Conservation (phyloP, 2,888 invertebrate genomes). For the Tipula vernalis region DNA sequence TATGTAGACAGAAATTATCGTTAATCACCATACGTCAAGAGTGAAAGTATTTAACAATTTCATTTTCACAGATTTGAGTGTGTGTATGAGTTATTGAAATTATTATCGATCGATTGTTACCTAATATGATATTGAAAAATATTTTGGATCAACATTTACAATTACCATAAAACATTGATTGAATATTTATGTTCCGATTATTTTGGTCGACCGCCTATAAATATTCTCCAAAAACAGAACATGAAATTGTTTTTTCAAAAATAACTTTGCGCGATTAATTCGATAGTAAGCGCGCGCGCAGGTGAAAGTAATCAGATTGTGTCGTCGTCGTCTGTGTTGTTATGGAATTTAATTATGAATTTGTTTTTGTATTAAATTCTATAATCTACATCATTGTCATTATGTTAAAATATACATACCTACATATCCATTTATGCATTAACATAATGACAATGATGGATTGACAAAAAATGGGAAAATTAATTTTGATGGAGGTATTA, state of each 20-base stretch:
- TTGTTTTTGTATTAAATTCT: background rate
- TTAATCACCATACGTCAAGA: background rate
- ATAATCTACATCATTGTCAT: too few species aligned
- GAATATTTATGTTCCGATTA: background rate
- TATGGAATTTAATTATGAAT: background rate
- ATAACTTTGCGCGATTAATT: background rate
- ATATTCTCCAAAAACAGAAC: background rate
- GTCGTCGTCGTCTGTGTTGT: background rate
- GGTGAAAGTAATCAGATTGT: background rate
- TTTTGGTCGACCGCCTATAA: background rate
- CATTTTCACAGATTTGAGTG: background rate
- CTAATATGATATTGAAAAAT: background rate
- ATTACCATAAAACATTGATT: background rate
- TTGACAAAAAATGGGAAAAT: too few species aligned
- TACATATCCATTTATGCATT: too few species aligned
- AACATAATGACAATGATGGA: too few species aligned
- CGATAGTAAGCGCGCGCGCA: background rate
- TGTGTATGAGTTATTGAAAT: background rate
- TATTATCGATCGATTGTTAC: background rate
- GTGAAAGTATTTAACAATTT: background rate
- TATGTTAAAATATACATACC: too few species aligned
- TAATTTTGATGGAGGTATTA: too few species aligned
- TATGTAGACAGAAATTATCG: background rate
- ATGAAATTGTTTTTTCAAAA: background rate
- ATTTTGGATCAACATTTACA: background rate